Conservation (phyloP, 2,888 invertebrate genomes). For the Agrenia bidenticulata region DNA sequence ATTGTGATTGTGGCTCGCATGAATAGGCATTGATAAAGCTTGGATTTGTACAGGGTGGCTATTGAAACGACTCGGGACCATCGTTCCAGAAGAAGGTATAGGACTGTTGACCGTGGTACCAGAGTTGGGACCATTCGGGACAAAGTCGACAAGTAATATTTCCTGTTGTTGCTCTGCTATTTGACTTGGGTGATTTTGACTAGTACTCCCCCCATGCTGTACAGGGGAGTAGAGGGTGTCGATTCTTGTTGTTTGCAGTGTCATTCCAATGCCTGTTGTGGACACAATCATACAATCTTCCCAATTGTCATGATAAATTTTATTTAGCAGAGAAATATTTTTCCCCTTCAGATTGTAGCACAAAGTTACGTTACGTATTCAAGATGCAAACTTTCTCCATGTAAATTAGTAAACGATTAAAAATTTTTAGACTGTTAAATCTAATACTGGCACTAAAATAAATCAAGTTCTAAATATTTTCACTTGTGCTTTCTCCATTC, state of each 20-base stretch:
- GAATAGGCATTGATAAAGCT: slow-evolving; percentile 17
- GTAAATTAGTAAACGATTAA: too few species aligned
- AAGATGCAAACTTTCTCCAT: too few species aligned
- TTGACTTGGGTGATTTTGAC: slow-evolving; percentile 15
- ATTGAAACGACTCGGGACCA: slow-evolving; percentile 12
- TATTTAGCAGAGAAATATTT: too few species aligned
- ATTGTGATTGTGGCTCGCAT: slow-evolving; percentile 13
- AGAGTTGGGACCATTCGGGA: slow-evolving; percentile 29
- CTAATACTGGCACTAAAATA: too few species aligned
- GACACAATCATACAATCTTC: too few species aligned
- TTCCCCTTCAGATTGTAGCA: too few species aligned
- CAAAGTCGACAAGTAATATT: slow-evolving; percentile 36
- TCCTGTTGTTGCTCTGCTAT: slow-evolving; percentile 21
- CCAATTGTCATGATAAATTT: too few species aligned
- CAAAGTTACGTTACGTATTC: too few species aligned
- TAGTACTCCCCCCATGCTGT: slow-evolving; percentile 15
- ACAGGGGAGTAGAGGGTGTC: slow-evolving; percentile 21
- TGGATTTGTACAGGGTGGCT: slow-evolving; percentile 1
- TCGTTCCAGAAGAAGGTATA: slow-evolving; percentile 17
- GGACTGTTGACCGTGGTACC: too few species aligned
- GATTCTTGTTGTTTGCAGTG: slow-evolving; percentile 37
- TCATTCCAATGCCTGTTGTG: slow-evolving; percentile 10
- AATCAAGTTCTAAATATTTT: too few species aligned
- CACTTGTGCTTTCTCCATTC: too few species aligned
- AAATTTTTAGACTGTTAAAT: too few species aligned